Base-by-base conservation (phyloP, 2,113 vertebrate species). In the Oostethus manadensis region DNA sequence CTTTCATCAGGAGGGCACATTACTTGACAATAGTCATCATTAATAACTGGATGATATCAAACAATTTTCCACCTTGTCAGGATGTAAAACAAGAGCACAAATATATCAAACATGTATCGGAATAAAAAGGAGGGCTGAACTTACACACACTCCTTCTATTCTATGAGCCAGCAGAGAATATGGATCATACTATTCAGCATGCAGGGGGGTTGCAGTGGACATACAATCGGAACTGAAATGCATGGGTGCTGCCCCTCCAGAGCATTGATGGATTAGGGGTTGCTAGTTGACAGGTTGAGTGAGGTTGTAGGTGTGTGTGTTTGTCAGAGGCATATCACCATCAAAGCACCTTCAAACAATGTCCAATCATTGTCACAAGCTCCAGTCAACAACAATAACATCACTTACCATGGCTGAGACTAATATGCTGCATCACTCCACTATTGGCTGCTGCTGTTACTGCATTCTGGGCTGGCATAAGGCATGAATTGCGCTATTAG, bases 181-280 rank as follows among this genome's bases (percentile, higher is more conserved):
- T 1, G 23, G 66, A 55, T 60, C 6, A 16, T 47, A 71, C 68
- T 65, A 73, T 17, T 64, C 4, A 4, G 4, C 23, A 35, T 18
- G 45, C 35, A 60, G 67, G 58, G 51, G 51, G 22, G n/a, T 20
- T 20, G 48, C 59, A 29, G 18, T 0, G 35, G 68, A 45, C 54
- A 44, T 18, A 73, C 42, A 68, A 20, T 70, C 62, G 54, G 58
- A 73, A 50, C 77, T 57, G 67, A 74, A 71, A 57, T 68, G 66
- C 67, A 66, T n/a, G n/a, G n/a, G n/a, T n/a, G n/a, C n/a, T n/a
- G n/a, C n/a, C 18, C 40, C 38, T 49, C 51, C 49, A 49, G 50
- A 29, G 33, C 11, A 58, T 26, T 80, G 60, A 72, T 47, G 46
- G 59, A 69, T 71, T 60, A 57, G 51, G 67, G 63, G 59, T 49